These are phyloP conservation scores for Todiramphus saurophagus DNA, from an alignment of 2,113 vertebrate species.

Conservation along the genomic window DNA sequence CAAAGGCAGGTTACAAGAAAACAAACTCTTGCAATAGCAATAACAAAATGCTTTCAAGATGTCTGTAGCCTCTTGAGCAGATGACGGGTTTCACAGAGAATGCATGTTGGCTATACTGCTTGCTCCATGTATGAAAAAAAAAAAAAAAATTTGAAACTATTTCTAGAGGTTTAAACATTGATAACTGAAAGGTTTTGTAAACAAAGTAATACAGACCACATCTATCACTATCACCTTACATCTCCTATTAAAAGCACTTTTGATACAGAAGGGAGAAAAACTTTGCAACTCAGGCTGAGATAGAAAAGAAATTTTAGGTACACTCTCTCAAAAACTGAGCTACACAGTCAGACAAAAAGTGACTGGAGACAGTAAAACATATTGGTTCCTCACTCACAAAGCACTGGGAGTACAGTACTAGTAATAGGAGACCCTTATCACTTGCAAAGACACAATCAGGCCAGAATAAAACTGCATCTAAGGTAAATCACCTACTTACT, in stretches of 20 bases:
- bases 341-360: background rate
- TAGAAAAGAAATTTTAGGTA: background rate
- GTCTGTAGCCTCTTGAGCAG: slow-evolving; percentile 8
- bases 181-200: background rate
- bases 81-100: slow-evolving; percentile 36
- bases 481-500: background rate
- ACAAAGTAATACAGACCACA: background rate
- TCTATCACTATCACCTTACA: background rate
- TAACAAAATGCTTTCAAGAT: slow-evolving; percentile 14
- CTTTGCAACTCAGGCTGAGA: background rate
- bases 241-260: background rate
- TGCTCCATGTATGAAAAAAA: background rate
- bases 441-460: background rate
- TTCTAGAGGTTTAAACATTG: background rate
- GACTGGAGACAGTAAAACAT: background rate
- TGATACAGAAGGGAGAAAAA: background rate
- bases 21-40: background rate
- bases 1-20: background rate
- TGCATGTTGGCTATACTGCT: background rate
- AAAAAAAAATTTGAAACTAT: background rate
- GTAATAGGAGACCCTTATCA: background rate
- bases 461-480: slow-evolving; percentile 4
- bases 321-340: background rate
- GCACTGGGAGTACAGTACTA: background rate
- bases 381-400: background rate